Evolutionary conservation across 2,113 vertebrate genomes (phyloP), one percentile per base, ranked within the genome.

Genomic region (Eulemur macaco): DNA sequence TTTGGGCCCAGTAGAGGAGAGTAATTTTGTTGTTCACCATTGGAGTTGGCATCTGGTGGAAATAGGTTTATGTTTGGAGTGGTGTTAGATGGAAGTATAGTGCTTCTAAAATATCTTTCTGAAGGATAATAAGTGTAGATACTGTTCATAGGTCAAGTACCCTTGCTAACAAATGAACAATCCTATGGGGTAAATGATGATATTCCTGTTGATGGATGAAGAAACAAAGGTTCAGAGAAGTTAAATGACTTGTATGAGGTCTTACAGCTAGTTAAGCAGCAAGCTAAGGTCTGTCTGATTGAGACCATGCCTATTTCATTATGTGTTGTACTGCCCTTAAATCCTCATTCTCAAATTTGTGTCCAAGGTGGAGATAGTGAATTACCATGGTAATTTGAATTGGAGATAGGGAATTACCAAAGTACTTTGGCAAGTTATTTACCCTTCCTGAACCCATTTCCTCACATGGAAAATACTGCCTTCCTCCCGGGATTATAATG

Each of bases 21-120:
- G 31, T 69, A 27, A 92, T 96, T 89, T 80, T 84, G 66, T 77
- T 94, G 58, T 74, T 47, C 73, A 37, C 68, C 23, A 21, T 86
- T 91, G 87, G 18, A 78, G 54, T 78, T 95, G 47, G 54, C n/a
- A 88, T 95, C 78, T 96, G 63, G 23, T 93, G 20, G 88, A 90
- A 86, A 64, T 68, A 76, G n/a, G 13, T 42, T 0, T 68, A 77
- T 86, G 14, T 94, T 92, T 94, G 34, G 27, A 52, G 56, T 89
- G 27, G 58, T 86, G 31, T 80, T 92, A 76, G 47, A 20, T 89
- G 31, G 93, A 94, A 93, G 63, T 85, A 0, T 69, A 64, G 27
- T 52, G 29, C 42, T 88, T 88, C 47, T 95, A 68, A 88, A 93
- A n/a, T 88, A 81, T 47, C 8, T 68, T 92, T 95, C 34, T 83